Evolutionary conservation across 1,140 invertebrate genomes (phyloP).

Genomic region (Orchestia grillus): DNA sequence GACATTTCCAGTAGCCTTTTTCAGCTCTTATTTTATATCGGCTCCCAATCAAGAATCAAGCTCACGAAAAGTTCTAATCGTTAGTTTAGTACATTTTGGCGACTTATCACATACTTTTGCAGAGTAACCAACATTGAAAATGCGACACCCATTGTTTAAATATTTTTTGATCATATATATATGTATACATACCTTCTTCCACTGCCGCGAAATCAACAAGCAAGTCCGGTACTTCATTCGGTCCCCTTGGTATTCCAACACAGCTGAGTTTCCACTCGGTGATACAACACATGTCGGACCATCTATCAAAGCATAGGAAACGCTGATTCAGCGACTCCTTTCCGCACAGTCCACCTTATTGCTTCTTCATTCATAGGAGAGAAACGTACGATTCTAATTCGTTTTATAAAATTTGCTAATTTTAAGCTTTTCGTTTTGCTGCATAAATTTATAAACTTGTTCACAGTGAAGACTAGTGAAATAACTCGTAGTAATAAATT

Average conservation of each 20-base stretch:
- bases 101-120: too few species aligned
- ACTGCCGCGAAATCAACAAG: not conserved
- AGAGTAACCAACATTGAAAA: not conserved
- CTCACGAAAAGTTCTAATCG: too few species aligned
- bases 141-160: not conserved
- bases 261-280: not conserved
- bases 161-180: not conserved
- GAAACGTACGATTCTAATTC: not conserved
- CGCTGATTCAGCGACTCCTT: constrained; percentile 13
- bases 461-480: not conserved
- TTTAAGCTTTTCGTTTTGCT: not conserved
- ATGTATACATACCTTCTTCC: not conserved
- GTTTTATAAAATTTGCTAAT: not conserved
- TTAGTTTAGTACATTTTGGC: too few species aligned
- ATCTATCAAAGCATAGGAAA: not conserved
- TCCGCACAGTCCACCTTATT: constrained; percentile 12
- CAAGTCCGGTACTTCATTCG: not conserved
- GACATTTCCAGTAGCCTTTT: too few species aligned
- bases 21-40: too few species aligned
- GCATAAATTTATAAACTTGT: not conserved
- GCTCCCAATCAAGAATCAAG: too few species aligned
- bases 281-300: not conserved
- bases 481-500: not conserved
- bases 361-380: constrained; percentile 24
- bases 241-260: not conserved